These are phyloP conservation scores for Platygyra sinensis DNA, from an alignment of 64 coral and sea anemone genomes.

Conservation along the genomic window DNA sequence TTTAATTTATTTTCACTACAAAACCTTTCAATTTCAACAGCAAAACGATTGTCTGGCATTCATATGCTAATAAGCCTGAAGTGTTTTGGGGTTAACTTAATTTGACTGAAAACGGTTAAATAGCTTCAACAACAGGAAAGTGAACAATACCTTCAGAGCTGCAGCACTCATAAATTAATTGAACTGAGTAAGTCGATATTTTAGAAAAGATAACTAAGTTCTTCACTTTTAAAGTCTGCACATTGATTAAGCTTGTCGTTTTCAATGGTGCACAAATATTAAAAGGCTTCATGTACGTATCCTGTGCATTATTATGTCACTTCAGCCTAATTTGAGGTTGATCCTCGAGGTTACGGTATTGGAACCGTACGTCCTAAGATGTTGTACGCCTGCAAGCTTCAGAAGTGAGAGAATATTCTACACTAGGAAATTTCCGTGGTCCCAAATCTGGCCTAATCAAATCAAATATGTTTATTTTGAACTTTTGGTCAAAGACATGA, in stretches of 20 bases:
- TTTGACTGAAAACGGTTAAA: background rate
- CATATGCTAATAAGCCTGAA: slow-evolving; percentile 39
- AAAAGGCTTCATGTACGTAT: background rate
- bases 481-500: background rate
- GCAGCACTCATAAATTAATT: background rate
- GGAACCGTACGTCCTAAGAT: background rate
- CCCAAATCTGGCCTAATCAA: background rate
- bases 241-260: background rate
- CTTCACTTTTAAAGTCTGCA: background rate
- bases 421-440: background rate
- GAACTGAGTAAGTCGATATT: background rate
- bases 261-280: background rate
- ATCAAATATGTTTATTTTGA: background rate
- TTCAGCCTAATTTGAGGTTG: background rate
- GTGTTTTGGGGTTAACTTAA: slow-evolving; percentile 27
- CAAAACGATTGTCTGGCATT: slow-evolving; percentile 22
- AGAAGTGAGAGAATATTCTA: slow-evolving; percentile 5
- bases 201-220: background rate
- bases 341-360: background rate
- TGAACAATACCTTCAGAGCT: background rate
- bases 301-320: background rate
- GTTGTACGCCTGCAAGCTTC: background rate
- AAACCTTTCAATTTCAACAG: background rate
- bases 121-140: background rate
- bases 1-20: slow-evolving; percentile 8